These are phyloP conservation scores for Nothocercus nigrocapillus DNA, from an alignment of 2,113 vertebrate species.

Conservation along the genomic window DNA sequence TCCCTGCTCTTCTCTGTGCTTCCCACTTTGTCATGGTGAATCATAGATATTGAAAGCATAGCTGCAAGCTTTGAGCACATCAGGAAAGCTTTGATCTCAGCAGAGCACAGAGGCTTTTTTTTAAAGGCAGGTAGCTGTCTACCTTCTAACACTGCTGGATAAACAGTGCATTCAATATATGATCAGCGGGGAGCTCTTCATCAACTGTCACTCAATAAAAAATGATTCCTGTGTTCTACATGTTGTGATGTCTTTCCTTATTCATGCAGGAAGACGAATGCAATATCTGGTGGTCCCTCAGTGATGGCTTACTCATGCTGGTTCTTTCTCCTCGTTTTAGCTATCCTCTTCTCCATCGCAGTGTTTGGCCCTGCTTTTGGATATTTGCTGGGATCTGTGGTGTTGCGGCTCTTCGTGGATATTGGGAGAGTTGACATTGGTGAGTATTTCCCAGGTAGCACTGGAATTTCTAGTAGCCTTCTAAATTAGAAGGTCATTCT, in stretches of 20 bases:
- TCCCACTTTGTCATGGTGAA: not conserved
- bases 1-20: not conserved
- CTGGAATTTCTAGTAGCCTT: not conserved
- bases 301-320: not conserved
- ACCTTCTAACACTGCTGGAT: not conserved
- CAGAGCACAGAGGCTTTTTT: not conserved
- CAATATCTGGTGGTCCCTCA: fast-evolving
- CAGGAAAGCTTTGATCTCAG: not conserved
- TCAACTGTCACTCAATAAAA: fast-evolving
- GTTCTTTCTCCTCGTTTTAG: conserved; percentile 66
- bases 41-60: fast-evolving
- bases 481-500: not conserved
- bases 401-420: conserved; percentile 91
- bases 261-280: not conserved
- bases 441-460: conserved; percentile 51
- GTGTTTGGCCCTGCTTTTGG: conserved; percentile 93
- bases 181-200: not conserved
- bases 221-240: not conserved
- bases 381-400: conserved; percentile 88
- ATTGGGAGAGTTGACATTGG: conserved; percentile 80
- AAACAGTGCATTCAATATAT: not conserved
- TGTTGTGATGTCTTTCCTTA: not conserved
- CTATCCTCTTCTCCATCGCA: conserved; percentile 91
- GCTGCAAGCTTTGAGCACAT: fast-evolving
- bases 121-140: not conserved